These are phyloP conservation scores for Branchipolynoe longqiensis DNA, from an alignment of 2,888 invertebrate genomes.

Conservation along the genomic window DNA sequence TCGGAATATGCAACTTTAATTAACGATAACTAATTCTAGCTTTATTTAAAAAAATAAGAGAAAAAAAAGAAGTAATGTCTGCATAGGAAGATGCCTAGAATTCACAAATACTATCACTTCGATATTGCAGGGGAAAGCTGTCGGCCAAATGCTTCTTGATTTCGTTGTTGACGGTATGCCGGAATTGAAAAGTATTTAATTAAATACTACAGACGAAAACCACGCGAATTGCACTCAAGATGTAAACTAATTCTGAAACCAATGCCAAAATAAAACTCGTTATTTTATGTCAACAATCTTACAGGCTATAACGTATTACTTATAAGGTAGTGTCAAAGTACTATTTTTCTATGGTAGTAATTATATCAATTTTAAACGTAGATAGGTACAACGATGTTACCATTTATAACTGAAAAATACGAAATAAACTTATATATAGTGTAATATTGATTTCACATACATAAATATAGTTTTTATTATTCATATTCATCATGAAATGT, in stretches of 20 bases:
- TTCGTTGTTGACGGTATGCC: slow-evolving; percentile 77
- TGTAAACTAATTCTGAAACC: not conserved
- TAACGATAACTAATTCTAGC: not conserved
- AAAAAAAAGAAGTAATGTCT: not conserved
- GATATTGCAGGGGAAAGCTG: slow-evolving; percentile 82
- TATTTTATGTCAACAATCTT: not conserved
- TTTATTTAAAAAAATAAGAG: not conserved
- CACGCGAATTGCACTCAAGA: not conserved
- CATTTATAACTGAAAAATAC: no score
- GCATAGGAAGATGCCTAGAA: not conserved
- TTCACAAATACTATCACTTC: slow-evolving; percentile 32
- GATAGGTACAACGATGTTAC: no score
- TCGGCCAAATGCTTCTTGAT: slow-evolving; percentile 82
- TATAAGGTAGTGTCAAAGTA: no score
- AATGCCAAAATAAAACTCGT: not conserved
- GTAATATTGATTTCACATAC: no score
- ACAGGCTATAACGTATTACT: no score
- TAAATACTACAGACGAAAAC: not conserved
- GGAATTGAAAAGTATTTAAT: slow-evolving; percentile 60
- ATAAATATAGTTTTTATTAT: no score
- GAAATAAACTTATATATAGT: not conserved
- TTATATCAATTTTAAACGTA: no score
- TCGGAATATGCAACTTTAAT: not conserved
- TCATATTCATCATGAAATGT: no score
- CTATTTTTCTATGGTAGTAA: no score